Conservation (phyloP, 2,888 invertebrate genomes). For the Seira musarum region DNA sequence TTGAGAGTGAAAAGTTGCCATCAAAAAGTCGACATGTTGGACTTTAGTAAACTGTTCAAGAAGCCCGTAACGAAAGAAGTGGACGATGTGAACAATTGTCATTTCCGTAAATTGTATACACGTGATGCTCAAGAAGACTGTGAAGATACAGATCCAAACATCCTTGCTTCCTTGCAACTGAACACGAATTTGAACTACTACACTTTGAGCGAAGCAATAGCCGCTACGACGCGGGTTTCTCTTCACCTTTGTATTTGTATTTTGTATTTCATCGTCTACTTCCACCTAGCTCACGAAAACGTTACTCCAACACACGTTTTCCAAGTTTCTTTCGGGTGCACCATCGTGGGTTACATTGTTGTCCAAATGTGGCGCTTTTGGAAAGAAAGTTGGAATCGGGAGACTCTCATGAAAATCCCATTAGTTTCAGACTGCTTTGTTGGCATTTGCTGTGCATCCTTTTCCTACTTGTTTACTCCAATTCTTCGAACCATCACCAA, state of each 20-base stretch:
- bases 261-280: slow-evolving; percentile 65
- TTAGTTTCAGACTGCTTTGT: slow-evolving; percentile 44
- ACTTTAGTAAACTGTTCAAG: slow-evolving; percentile 37
- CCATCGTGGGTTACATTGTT: slow-evolving; percentile 60
- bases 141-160: slow-evolving; percentile 53
- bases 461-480: slow-evolving; percentile 74
- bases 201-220: slow-evolving; percentile 51
- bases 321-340: slow-evolving; percentile 28
- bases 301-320: slow-evolving; percentile 45
- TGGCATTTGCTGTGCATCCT: slow-evolving; percentile 27
- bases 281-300: slow-evolving; percentile 61
- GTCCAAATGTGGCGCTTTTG: slow-evolving; percentile 51
- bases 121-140: slow-evolving; percentile 24
- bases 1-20: too few species aligned
- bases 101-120: slow-evolving; percentile 46
- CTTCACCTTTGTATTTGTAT: slow-evolving; percentile 60
- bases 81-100: slow-evolving; percentile 47
- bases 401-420: slow-evolving; percentile 38
- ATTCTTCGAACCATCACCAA: slow-evolving; percentile 93
- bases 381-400: slow-evolving; percentile 21
- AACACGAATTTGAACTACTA: slow-evolving; percentile 63
- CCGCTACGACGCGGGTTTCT: slow-evolving; percentile 59
- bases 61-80: slow-evolving; percentile 42
- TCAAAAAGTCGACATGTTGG: slow-evolving; percentile 24
- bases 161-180: slow-evolving; percentile 52